Percentiles rank a stretch among this genome's conserved stretches.
Evolutionary conservation across 2,888 invertebrate genomes (phyloP).

Genomic region (Rotaria sp.): DNA sequence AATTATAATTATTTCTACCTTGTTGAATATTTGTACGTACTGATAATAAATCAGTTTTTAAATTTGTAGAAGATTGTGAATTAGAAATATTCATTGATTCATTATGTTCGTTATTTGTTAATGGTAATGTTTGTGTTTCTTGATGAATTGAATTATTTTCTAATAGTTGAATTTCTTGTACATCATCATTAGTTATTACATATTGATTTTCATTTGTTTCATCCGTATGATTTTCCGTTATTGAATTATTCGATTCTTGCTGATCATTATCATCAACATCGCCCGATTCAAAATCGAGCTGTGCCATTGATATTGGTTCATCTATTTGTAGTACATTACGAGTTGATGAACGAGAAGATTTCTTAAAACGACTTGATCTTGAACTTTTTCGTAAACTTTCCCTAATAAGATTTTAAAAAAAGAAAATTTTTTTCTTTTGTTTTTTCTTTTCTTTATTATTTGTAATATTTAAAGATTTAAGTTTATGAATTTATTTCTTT

Average conservation of each 20-base stretch:
- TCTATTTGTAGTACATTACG: not conserved
- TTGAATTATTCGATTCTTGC: not conserved
- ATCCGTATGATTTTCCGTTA: not conserved
- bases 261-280: not conserved
- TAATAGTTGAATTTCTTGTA: not conserved
- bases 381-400: not conserved
- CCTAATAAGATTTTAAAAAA: not conserved
- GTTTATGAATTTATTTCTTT: too few species aligned
- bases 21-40: not conserved
- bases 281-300: not conserved
- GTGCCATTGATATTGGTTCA: not conserved
- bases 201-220: not conserved
- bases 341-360: not conserved
- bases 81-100: not conserved
- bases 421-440: too few species aligned
- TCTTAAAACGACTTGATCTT: not conserved
- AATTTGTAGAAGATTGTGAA: not conserved
- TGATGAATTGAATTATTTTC: too few species aligned
- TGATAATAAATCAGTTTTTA: not conserved
- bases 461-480: too few species aligned
- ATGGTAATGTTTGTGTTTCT: too few species aligned
- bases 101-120: not conserved
- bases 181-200: not conserved
- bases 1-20: not conserved
- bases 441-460: too few species aligned